Evolutionary conservation across 2,113 vertebrate species (phyloP).

Genomic region (Stigmatopora nigra): DNA sequence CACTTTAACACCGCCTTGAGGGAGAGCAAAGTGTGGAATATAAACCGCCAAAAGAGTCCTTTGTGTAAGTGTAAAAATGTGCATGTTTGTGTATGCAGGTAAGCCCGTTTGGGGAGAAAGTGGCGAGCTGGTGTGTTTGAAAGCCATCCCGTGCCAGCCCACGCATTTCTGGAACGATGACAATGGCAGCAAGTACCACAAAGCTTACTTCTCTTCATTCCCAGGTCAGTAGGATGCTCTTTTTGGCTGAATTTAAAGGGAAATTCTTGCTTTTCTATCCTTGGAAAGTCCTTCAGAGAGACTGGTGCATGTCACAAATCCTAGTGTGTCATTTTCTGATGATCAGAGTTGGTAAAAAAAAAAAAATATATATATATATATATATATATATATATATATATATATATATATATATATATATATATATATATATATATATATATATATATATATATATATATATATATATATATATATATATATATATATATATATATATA

Average conservation of each 20-base stretch:
- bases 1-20: conserved; percentile 35
- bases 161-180: conserved; percentile 97
- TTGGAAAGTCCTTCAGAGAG: neutral
- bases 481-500: no score
- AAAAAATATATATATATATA: no score
- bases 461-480: no score
- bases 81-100: conserved; percentile 64
- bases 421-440: no score
- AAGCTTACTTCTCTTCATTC: conserved; percentile 91
- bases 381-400: no score
- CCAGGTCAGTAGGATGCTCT: conserved; percentile 67
- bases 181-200: conserved; percentile 85
- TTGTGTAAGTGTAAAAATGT: conserved; percentile 10
- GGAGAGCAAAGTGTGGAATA: conserved; percentile 10
- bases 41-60: neutral
- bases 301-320: no score
- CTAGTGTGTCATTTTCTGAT: no score
- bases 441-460: no score
- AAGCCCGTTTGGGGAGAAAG: conserved; percentile 88
- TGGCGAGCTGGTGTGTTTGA: conserved; percentile 91
- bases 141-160: conserved; percentile 90
- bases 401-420: no score
- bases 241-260: neutral
- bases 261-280: neutral
- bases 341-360: no score